Evolutionary conservation across 23 tunicate genomes (phyloP).

Genomic region (Styela clava): DNA sequence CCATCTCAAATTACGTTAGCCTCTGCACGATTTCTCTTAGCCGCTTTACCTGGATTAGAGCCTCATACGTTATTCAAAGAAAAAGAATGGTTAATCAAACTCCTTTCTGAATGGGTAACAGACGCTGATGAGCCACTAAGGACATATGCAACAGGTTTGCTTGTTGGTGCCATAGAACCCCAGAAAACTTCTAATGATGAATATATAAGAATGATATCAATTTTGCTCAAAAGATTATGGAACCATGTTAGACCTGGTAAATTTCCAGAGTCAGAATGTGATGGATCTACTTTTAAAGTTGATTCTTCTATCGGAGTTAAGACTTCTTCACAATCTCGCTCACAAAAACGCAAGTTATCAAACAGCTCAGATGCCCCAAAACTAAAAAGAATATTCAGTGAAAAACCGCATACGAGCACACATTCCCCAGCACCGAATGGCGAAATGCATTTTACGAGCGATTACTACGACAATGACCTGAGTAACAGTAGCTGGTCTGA

Average conservation of each 20-base stretch:
- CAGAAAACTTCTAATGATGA: slow-evolving; percentile 33
- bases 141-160: slow-evolving; percentile 64
- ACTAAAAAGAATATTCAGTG: background rate
- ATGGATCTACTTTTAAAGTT: background rate
- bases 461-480: background rate
- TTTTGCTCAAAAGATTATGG: slow-evolving; percentile 71
- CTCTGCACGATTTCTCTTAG: slow-evolving; percentile 53
- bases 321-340: background rate
- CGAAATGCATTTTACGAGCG: background rate
- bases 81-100: slow-evolving; percentile 27
- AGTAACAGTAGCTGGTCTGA: slow-evolving; percentile 39
- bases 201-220: slow-evolving; percentile 21
- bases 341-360: background rate
- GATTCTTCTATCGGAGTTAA: too few species aligned
- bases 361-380: background rate
- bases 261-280: slow-evolving; percentile 20
- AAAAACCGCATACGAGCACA: background rate
- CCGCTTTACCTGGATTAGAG: slow-evolving; percentile 69
- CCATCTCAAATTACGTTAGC: slow-evolving; percentile 10
- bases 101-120: slow-evolving; percentile 43
- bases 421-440: background rate
- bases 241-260: slow-evolving; percentile 60
- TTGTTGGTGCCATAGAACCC: slow-evolving; percentile 35
- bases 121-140: slow-evolving; percentile 49
- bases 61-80: slow-evolving; percentile 38